Base-by-base conservation (phyloP, 2,797 vertebrate species). In the Rhinophrynus dorsalis region DNA sequence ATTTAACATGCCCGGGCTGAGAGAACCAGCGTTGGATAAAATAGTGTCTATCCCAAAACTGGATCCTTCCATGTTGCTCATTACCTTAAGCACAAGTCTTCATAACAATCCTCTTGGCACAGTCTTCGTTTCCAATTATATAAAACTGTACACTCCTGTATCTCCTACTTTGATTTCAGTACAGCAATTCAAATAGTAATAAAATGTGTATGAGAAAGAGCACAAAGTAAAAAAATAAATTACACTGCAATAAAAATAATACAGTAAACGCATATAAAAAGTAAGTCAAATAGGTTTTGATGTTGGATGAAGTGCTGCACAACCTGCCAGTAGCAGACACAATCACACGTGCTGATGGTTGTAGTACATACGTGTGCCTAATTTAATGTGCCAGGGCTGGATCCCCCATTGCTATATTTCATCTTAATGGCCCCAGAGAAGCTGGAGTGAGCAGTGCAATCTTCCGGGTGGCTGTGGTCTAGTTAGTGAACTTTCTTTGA, bases 11-110 rank as follows among this genome's bases (percentile, higher is more conserved):
- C 81, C 90, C 21, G 94, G 91, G 86, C 92, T 96, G 76, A 90
- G 90, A 68, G 93, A 92, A 80, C 91, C 91, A 40, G 68, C 59
- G 60, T 63, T 71, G 72, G 96, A 96, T 84, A 98, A 90, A 88
- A 99, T 98, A 82, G 95, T 99, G 90, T 98, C 96, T 90, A 99
- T 99, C 86, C 96, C 96, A 89, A 99, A 99, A 88, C 90, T 98
- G 79, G 96, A 96, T 88, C 86, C 94, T 91, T 99, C 96, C 96
- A 99, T 99, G 73, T 87, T 93, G 81, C 83, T 75, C 80, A 82
- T 76, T 74, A 5, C n/a, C 78, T 88, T 81, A 86, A 79, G 83
- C 79, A 78, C 73, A 85, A 81, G 85, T 84, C 91, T 88, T 91
- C 94, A 94, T 94, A 88, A 63, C 69, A 62, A 70, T 75, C 59